Evolutionary conservation across 2,797 vertebrate species (phyloP).

Genomic region (Acanthurus tractus): DNA sequence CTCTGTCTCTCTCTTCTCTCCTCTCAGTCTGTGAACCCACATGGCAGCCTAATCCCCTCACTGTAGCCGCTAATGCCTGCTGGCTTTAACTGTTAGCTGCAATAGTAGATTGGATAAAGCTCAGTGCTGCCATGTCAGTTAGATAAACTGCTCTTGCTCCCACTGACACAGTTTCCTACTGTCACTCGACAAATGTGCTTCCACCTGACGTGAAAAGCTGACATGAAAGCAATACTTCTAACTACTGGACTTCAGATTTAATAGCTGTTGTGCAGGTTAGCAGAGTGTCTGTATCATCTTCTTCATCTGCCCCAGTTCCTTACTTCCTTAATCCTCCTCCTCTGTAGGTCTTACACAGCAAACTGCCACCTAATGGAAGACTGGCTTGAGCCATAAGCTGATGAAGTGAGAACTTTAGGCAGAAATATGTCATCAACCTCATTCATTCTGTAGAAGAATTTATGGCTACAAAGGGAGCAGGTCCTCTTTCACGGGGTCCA

Average conservation of each 20-base stretch:
- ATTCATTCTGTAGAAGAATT: background rate
- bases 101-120: slow-evolving; percentile 33
- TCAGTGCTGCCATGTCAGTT: slow-evolving; percentile 12
- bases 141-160: slow-evolving; percentile 44
- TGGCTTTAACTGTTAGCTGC: slow-evolving; percentile 41
- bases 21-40: slow-evolving; percentile 36
- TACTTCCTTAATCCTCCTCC: slow-evolving; percentile 41
- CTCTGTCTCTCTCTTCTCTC: background rate
- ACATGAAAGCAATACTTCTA: background rate
- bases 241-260: slow-evolving; percentile 4
- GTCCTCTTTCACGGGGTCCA: too few relatives aligned
- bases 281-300: slow-evolving; percentile 28
- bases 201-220: slow-evolving; percentile 8
- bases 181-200: slow-evolving; percentile 7
- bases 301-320: slow-evolving; percentile 41
- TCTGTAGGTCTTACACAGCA: slow-evolving; percentile 18
- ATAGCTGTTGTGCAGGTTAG: slow-evolving; percentile 12
- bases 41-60: slow-evolving; percentile 71
- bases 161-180: slow-evolving; percentile 47
- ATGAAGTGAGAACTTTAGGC: background rate
- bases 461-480: too few relatives aligned
- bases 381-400: background rate
- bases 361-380: slow-evolving; percentile 19
- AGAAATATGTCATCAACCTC: background rate
- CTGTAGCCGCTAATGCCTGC: slow-evolving; percentile 62